A percentile compares a stretch with the other conserved stretches of the same genome.
Evolutionary conservation across 1,140 invertebrate genomes (phyloP).

Genomic region (Galleria mellonella): DNA sequence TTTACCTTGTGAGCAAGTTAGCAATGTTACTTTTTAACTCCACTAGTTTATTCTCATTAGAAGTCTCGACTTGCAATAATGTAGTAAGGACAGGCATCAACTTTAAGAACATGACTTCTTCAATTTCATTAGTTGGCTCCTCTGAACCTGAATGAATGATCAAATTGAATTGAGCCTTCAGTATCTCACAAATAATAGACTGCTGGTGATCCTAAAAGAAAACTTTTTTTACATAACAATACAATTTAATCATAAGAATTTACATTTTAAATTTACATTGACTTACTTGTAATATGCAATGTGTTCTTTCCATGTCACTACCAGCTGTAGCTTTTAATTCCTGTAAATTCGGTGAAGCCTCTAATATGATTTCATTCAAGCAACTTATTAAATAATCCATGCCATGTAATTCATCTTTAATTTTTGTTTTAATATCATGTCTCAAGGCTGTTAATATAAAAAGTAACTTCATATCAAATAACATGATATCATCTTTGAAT

Average conservation of each 20-base stretch:
- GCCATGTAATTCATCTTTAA: constrained; percentile 87
- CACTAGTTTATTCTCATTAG: constrained; percentile 77
- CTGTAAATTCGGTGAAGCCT: constrained; percentile 33
- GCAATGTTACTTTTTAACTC: constrained; percentile 83
- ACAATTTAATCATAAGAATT: neutral
- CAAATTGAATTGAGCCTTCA: constrained; percentile 95
- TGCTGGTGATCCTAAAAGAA: constrained; percentile 78
- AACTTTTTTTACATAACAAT: constrained; percentile 2
- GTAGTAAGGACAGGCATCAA: constrained; percentile 83
- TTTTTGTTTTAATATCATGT: constrained; percentile 79
- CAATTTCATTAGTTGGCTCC: constrained; percentile 76
- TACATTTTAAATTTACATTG: neutral
- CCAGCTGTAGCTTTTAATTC: constrained; percentile 26
- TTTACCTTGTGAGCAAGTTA: constrained; percentile 76
- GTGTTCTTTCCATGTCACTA: constrained; percentile 22
- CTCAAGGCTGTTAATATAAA: constrained; percentile 91
- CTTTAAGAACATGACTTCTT: constrained; percentile 82
- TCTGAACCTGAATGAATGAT: constrained; percentile 71
- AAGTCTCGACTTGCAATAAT: constrained; percentile 79
- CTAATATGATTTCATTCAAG: constrained; percentile 82
- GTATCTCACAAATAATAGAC: constrained; percentile 85
- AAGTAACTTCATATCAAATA: constrained; percentile 91
- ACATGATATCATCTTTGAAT: constrained; percentile 82
- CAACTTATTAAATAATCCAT: constrained; percentile 87
- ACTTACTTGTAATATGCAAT: constrained; percentile 36